Evolutionary conservation across 2,797 vertebrate genomes (phyloP), one percentile per base, ranked within the genome.

Genomic region (Tympanoctomys barrerae): DNA sequence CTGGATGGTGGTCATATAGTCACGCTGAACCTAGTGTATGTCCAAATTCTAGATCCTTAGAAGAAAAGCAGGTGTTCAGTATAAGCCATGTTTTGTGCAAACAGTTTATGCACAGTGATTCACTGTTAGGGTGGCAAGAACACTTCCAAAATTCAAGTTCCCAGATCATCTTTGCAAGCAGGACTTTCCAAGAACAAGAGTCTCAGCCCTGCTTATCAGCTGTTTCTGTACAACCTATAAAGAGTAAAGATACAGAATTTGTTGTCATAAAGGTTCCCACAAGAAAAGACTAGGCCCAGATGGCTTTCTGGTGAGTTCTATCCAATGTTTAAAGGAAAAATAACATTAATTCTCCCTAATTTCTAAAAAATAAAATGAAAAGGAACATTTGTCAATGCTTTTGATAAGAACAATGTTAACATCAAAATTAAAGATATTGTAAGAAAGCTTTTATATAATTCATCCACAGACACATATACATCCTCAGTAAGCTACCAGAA

Each of bases 61-160:
- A 66, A 86, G 39, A 87, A 95, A 86, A 42, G 31, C 46, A 81
- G 62, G 26, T 89, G 36, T 79, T 89, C 31, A 77, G 64, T 57
- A 93, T 57, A 77, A 83, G 62, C 39, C 71, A 89, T 78, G 28
- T 59, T 92, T 88, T 92, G 39, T 84, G 21, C 52, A 88, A 59
- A 36, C 5, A 80, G 54, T 87, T 87, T 46, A 73, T 77, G 42
- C 75, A 46, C 28, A 71, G 18, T 46, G 31, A 85, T 16, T 19
- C 49, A 68, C n/a, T 49, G 12, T 54, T 83, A 62, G 62, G 70
- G 77, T 78, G 70, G 70, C 87, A 71, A 59, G 26, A 66, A 90
- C 5, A 70, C 36, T 78, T 36, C 57, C 22, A 8, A 86, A 93
- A 81, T 82, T 39, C 52, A 87, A 61, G 5, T 78, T 62, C 10